Evolutionary conservation across 2,797 vertebrate genomes (phyloP).

Genomic region (Spinus olivaceus): DNA sequence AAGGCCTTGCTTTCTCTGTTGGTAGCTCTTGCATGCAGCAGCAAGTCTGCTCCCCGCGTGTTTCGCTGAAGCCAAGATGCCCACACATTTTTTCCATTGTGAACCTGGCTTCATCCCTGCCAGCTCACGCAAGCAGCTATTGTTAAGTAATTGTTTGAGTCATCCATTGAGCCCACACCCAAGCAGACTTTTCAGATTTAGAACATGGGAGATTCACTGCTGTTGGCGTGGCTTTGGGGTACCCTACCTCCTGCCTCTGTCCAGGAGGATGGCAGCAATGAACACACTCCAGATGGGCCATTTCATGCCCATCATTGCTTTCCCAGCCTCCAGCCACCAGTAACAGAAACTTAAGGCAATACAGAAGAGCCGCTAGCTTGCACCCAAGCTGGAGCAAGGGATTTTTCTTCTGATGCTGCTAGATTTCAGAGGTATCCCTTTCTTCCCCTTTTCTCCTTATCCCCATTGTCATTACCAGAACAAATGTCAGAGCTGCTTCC

Average conservation of each 20-base stretch:
- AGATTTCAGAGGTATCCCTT: background rate
- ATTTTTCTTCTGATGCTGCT: background rate
- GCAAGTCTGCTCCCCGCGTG: constrained; percentile 27
- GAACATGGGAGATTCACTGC: background rate
- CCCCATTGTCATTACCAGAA: background rate
- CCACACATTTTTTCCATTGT: constrained; percentile 66
- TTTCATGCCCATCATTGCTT: background rate
- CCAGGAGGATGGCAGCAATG: background rate
- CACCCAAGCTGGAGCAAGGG: background rate
- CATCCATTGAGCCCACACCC: constrained; percentile 48
- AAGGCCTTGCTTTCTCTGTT: constrained; percentile 57
- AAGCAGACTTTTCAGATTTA: constrained; percentile 21
- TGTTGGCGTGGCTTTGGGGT: background rate
- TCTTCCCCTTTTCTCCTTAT: background rate
- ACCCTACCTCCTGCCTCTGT: background rate
- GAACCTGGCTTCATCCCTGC: constrained; percentile 55
- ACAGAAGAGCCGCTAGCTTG: background rate
- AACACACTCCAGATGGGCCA: background rate
- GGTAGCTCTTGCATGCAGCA: constrained; percentile 50
- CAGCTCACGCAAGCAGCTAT: constrained; percentile 53
- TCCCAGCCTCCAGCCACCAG: background rate
- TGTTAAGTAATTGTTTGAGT: constrained; percentile 60
- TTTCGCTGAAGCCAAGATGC: constrained; percentile 6
- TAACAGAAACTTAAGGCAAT: background rate
- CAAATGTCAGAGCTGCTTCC: background rate